A percentile compares a stretch with the other conserved stretches of the same genome.
Conservation (phyloP, 1,140 invertebrate species). For the Bombus pascuorum region DNA sequence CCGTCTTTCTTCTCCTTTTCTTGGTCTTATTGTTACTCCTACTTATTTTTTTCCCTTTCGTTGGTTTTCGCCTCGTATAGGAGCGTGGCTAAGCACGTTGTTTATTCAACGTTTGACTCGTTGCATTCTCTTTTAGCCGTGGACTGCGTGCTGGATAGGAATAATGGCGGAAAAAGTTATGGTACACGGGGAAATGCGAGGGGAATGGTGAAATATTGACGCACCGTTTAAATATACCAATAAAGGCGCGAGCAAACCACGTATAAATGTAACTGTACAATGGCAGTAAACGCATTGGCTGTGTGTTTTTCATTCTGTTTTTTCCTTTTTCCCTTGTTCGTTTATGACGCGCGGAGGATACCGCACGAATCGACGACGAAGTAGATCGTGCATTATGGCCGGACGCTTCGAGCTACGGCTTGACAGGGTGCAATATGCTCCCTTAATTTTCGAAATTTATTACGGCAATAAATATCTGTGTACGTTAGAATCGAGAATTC, state of each 20-base stretch:
- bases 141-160: not conserved
- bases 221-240: constrained; percentile 15
- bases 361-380: no score
- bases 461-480: not conserved
- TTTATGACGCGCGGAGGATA: not conserved
- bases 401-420: not conserved
- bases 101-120: constrained; percentile 3
- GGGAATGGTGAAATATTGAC: constrained; percentile 21
- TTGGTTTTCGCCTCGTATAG: not conserved
- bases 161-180: constrained; percentile 14
- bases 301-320: not conserved
- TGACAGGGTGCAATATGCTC: not conserved
- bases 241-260: constrained; percentile 7
- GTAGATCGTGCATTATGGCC: not conserved
- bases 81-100: not conserved
- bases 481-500: not conserved
- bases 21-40: not conserved
- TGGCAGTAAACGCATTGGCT: not conserved
- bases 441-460: not conserved
- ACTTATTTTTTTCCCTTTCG: not conserved
- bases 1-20: not conserved
- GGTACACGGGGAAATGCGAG: not conserved
- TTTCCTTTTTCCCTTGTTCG: no score
- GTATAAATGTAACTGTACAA: constrained; percentile 22
- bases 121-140: not conserved